These are phyloP conservation scores for Pectinophora gossypiella DNA, from an alignment of 1,140 invertebrate genomes.

Conservation along the genomic window DNA sequence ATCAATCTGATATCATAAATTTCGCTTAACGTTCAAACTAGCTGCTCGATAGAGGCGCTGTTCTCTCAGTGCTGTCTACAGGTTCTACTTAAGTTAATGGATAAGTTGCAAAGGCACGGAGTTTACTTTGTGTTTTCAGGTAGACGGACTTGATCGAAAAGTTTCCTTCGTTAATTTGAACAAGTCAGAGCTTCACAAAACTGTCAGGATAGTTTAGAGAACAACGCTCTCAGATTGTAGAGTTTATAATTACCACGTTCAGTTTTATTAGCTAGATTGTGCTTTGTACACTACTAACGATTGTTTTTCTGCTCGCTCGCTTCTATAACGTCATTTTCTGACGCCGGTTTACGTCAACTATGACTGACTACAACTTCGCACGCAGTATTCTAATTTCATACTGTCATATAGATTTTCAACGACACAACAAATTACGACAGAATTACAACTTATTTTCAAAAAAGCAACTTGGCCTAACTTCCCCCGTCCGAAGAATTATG, in stretches of 20 bases:
- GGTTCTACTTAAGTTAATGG: constrained; percentile 75
- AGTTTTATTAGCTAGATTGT: constrained; percentile 1
- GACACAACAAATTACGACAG: constrained; percentile 59
- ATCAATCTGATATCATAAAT: constrained; percentile 54
- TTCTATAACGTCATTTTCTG: too few species aligned
- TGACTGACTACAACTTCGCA: too few species aligned
- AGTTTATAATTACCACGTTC: constrained; percentile 9
- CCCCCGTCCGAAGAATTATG: constrained; percentile 68
- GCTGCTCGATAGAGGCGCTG: constrained; percentile 44
- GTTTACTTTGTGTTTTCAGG: constrained; percentile 74
- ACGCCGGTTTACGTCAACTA: too few species aligned
- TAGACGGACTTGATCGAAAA: constrained; percentile 71
- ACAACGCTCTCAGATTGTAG: constrained; percentile 26
- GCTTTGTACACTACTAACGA: background rate
- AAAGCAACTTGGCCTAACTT: constrained; percentile 64
- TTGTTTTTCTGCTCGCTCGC: background rate
- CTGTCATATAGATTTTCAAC: too few species aligned
- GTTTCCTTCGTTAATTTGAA: constrained; percentile 73
- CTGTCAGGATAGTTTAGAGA: constrained; percentile 47
- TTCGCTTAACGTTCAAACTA: constrained; percentile 55
- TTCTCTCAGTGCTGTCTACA: constrained; percentile 65
- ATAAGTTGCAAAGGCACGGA: constrained; percentile 69
- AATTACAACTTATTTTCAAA: constrained; percentile 69
- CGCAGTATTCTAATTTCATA: too few species aligned
- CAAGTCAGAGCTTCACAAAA: constrained; percentile 62